Percentiles rank a stretch among this genome's conserved stretches.
phyloP scores from a whole-genome alignment of 2,797 vertebrate genomes.

The Danio jaintianensis region DNA sequence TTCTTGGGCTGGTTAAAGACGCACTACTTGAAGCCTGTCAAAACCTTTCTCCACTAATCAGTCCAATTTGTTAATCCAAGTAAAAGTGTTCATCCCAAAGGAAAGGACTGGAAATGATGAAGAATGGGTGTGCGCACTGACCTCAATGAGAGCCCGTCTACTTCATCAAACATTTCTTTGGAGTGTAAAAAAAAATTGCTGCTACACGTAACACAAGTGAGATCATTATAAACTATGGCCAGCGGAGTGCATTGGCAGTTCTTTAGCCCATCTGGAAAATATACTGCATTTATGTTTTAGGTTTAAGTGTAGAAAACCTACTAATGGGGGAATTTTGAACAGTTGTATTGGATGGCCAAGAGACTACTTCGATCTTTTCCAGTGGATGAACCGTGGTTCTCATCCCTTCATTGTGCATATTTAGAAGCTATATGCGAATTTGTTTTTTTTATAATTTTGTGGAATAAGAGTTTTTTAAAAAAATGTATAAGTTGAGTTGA shows the following conservation, averaged over 20 bases:
- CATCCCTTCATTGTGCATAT: background rate
- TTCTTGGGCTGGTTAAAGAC: background rate
- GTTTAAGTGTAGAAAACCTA: slow-evolving; percentile 14
- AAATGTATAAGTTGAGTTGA: no score
- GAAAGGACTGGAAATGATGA: slow-evolving; percentile 46
- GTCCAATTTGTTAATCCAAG: slow-evolving; percentile 41
- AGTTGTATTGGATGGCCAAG: slow-evolving; percentile 17
- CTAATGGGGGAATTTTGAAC: slow-evolving; percentile 16
- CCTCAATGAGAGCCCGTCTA: slow-evolving; percentile 45
- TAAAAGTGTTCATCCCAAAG: slow-evolving; percentile 42
- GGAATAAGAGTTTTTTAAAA: background rate
- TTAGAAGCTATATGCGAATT: background rate
- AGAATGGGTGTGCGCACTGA: slow-evolving; percentile 56
- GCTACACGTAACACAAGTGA: slow-evolving; percentile 43
- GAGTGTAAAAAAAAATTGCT: slow-evolving; percentile 47
- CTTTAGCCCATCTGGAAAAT: slow-evolving; percentile 41
- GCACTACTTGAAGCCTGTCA: slow-evolving; percentile 12
- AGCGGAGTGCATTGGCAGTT: slow-evolving; percentile 30
- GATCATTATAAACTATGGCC: slow-evolving; percentile 46
- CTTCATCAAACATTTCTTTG: slow-evolving; percentile 46
- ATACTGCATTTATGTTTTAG: slow-evolving; percentile 33
- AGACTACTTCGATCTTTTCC: slow-evolving; percentile 22
- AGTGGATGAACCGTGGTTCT: background rate
- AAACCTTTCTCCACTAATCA: slow-evolving; percentile 29
- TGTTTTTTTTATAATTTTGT: background rate